Evolutionary conservation across 35 echinoderm and acorn worm species (phyloP), one percentile per base, ranked within the genome.

Genomic region (Ptychodera flava): DNA sequence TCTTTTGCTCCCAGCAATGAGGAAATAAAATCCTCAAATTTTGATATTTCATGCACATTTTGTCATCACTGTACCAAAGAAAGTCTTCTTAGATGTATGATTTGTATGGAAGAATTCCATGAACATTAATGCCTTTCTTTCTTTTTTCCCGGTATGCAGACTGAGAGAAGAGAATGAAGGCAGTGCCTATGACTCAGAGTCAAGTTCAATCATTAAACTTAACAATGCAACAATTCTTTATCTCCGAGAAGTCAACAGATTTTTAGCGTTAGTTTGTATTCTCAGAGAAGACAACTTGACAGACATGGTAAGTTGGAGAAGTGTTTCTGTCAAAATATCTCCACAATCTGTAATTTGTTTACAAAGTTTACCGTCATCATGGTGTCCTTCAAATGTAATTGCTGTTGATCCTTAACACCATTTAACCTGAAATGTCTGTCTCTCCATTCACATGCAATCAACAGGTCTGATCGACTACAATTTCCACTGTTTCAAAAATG

Each of bases 401-500:
- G n/a, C n/a, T n/a, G n/a, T n/a, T n/a, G n/a, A n/a, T n/a, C n/a
- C n/a, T n/a, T n/a, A n/a, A n/a, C n/a, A n/a, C n/a, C n/a, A n/a
- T n/a, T n/a, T n/a, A n/a, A n/a, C n/a, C n/a, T n/a, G n/a, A n/a
- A n/a, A 29, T 37, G 34, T 33, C 27, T 36, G 30, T 36, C 35
- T 83, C 28, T 83, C 82, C 29, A 37, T 80, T 80, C 37, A 2
- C 6, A 64, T 12, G 1, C 37, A 1, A 34, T 1, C 31, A 12
- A 0, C 88, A 99, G 96, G 96, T 85, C 80, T 99, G 36, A 94
- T 99, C 28, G 96, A 99, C 83, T 99, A 99, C 90, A 99, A 99
- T 85, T 99, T 99, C 82, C 93, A 94, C 10, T 99, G 96, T 86
- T 99, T 99, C 92, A 99, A 94, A 85, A 99, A 92, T 35, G 93